phyloP scores from a whole-genome alignment of 2,113 vertebrate species.

The Pao palembangensis region DNA sequence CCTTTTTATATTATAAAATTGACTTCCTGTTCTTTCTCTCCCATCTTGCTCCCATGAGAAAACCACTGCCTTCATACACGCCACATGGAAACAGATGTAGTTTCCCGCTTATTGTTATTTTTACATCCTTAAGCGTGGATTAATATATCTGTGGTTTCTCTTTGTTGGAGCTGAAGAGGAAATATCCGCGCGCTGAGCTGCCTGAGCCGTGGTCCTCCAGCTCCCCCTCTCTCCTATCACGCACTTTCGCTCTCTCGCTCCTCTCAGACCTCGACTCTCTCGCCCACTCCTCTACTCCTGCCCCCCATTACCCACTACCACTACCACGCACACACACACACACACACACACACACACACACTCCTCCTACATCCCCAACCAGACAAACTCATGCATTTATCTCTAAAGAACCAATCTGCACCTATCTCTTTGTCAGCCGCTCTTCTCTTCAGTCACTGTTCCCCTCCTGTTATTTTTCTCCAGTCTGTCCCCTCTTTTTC shows the following conservation, averaged over 20 bases:
- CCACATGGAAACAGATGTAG: not conserved
- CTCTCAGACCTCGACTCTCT: slow-evolving; percentile 17
- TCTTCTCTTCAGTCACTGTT: slow-evolving; percentile 15
- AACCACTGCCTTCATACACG: not conserved
- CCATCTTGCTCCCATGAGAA: not conserved
- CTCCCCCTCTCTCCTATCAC: slow-evolving; percentile 61
- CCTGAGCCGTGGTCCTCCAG: slow-evolving; percentile 61
- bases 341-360: no score
- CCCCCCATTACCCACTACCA: slow-evolving; percentile 11
- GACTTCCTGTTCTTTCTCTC: no score
- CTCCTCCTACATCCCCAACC: slow-evolving; percentile 20
- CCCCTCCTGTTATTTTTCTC: slow-evolving; percentile 22
- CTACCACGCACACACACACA: slow-evolving; percentile 18
- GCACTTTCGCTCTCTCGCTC: slow-evolving; percentile 16
- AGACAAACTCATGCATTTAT: slow-evolving; percentile 50
- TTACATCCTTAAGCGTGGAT: slow-evolving; percentile 15
- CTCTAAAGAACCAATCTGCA: slow-evolving; percentile 7
- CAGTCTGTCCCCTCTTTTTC: slow-evolving; percentile 25
- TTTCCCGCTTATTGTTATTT: slow-evolving; percentile 21
- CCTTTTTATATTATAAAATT: no score
- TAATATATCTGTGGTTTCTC: slow-evolving; percentile 11
- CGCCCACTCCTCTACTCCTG: slow-evolving; percentile 21
- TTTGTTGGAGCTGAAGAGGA: slow-evolving; percentile 13
- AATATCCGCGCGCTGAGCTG: slow-evolving; percentile 24
- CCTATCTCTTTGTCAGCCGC: slow-evolving; percentile 50